Conservation (phyloP, 2,888 invertebrate species). For the Eulithis prunata region DNA sequence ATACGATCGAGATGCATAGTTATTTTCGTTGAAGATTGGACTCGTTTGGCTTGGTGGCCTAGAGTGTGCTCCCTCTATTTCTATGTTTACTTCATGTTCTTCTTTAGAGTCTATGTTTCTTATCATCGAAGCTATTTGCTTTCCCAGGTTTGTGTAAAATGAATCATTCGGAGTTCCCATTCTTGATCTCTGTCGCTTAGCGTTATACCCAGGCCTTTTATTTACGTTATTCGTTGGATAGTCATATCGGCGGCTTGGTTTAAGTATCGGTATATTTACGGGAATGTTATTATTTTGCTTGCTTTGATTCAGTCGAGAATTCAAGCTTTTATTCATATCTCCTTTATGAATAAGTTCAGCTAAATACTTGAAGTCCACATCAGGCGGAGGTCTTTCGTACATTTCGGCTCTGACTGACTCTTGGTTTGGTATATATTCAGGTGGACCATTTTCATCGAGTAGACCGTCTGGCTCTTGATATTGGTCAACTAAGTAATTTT, state of each 20-base stretch:
- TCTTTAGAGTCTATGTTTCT: slow-evolving; percentile 58
- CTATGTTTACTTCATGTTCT: slow-evolving; percentile 54
- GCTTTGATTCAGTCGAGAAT: neutral
- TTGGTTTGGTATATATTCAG: slow-evolving; percentile 10
- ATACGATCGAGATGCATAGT: slow-evolving; percentile 60
- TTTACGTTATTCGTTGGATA: slow-evolving; percentile 24
- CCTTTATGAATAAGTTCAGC: slow-evolving; percentile 70
- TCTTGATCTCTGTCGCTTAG: slow-evolving; percentile 29
- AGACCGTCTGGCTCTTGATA: slow-evolving; percentile 40
- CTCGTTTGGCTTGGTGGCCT: slow-evolving; percentile 41
- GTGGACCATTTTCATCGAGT: slow-evolving; percentile 28
- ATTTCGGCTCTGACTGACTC: slow-evolving; percentile 28
- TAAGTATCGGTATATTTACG: slow-evolving; percentile 21
- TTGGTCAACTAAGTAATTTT: slow-evolving; percentile 39
- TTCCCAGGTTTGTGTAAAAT: slow-evolving; percentile 69
- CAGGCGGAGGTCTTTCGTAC: slow-evolving; percentile 41
- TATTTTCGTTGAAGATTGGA: slow-evolving; percentile 57
- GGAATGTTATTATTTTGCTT: slow-evolving; percentile 8
- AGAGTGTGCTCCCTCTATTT: slow-evolving; percentile 49
- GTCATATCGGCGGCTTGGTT: slow-evolving; percentile 44
- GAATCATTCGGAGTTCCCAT: slow-evolving; percentile 52
- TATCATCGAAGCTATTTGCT: slow-evolving; percentile 73
- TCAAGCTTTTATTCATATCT: slow-evolving; percentile 50
- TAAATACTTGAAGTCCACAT: slow-evolving; percentile 72
- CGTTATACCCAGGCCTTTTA: slow-evolving; percentile 3